phyloP scores from a whole-genome alignment of 2,888 invertebrate genomes.

The Orchesellides sinensis region DNA sequence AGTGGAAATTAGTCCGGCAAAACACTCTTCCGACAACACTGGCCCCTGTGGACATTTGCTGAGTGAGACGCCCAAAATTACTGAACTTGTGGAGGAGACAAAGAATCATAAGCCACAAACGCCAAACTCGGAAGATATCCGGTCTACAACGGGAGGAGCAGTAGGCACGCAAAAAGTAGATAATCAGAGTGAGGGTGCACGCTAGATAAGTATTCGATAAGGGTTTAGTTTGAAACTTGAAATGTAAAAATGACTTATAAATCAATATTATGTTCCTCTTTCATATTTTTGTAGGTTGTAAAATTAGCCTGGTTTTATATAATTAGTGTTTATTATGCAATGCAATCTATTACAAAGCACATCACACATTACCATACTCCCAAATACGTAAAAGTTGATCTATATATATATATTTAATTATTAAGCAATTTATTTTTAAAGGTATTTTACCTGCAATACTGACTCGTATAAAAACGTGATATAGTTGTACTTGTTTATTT shows the following conservation, averaged over 20 bases:
- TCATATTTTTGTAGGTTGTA: too few relatives aligned
- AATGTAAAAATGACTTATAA: too few relatives aligned
- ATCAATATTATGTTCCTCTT: too few relatives aligned
- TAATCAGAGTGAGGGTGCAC: slow-evolving; percentile 62
- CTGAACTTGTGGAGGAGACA: slow-evolving; percentile 39
- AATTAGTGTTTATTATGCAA: too few relatives aligned
- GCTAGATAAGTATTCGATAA: too few relatives aligned
- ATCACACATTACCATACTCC: too few relatives aligned
- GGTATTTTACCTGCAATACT: not conserved
- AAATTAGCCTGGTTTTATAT: too few relatives aligned
- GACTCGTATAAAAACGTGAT: not conserved
- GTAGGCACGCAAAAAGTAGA: slow-evolving; percentile 46
- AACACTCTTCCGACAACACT: slow-evolving; percentile 11
- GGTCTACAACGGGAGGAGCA: slow-evolving; percentile 25
- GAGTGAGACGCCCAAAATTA: slow-evolving; percentile 44
- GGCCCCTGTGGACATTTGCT: slow-evolving; percentile 50
- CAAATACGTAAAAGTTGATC: too few relatives aligned
- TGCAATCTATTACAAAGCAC: too few relatives aligned
- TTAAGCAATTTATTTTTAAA: too few relatives aligned
- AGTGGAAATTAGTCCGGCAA: slow-evolving; percentile 53
- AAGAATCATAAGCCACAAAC: slow-evolving; percentile 17
- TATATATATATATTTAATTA: not conserved
- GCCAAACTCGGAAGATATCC: slow-evolving; percentile 23
- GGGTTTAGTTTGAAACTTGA: too few relatives aligned
- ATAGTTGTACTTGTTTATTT: not conserved